Conservation (phyloP, 1,140 invertebrate genomes). For the Aleiodes sp. region DNA sequence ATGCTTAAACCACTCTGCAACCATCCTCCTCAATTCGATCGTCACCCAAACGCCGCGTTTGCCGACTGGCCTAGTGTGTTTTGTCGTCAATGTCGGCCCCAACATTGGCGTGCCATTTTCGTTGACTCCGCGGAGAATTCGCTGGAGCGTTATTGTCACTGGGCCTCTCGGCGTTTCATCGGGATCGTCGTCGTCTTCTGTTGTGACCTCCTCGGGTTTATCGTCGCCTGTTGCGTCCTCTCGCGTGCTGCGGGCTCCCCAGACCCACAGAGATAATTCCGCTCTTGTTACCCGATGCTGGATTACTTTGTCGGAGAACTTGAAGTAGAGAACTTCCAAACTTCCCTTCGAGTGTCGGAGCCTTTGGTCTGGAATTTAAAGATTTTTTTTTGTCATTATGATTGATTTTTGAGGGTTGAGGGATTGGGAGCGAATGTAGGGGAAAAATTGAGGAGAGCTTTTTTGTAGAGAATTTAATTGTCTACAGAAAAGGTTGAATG, state of each 20-base stretch:
- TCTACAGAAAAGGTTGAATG: background rate
- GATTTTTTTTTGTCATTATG: too few species aligned
- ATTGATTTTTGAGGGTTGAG: too few species aligned
- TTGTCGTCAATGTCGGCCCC: slow-evolving; percentile 57
- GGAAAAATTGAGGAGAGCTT: background rate
- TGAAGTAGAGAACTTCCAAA: slow-evolving; percentile 67
- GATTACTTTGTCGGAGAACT: slow-evolving; percentile 68
- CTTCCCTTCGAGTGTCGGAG: slow-evolving; percentile 63
- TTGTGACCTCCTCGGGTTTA: slow-evolving; percentile 32
- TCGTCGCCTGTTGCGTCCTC: slow-evolving; percentile 36
- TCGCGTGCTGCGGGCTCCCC: slow-evolving; percentile 42
- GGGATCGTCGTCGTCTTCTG: slow-evolving; percentile 19
- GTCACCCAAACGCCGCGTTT: slow-evolving; percentile 75
- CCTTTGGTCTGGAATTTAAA: slow-evolving; percentile 59
- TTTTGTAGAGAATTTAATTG: background rate
- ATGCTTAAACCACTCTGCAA: slow-evolving; percentile 79
- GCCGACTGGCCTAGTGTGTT: slow-evolving; percentile 54
- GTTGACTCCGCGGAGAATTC: slow-evolving; percentile 52
- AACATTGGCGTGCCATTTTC: slow-evolving; percentile 49
- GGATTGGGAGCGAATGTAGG: background rate
- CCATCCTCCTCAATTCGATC: slow-evolving; percentile 79
- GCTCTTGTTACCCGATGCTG: slow-evolving; percentile 67
- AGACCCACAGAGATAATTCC: slow-evolving; percentile 67
- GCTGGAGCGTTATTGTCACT: slow-evolving; percentile 59
- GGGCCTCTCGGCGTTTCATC: slow-evolving; percentile 31